A percentile compares a stretch with the other conserved stretches of the same genome.
Evolutionary conservation across 1,140 invertebrate species (phyloP).

Genomic region (Dinoponera quadriceps): DNA sequence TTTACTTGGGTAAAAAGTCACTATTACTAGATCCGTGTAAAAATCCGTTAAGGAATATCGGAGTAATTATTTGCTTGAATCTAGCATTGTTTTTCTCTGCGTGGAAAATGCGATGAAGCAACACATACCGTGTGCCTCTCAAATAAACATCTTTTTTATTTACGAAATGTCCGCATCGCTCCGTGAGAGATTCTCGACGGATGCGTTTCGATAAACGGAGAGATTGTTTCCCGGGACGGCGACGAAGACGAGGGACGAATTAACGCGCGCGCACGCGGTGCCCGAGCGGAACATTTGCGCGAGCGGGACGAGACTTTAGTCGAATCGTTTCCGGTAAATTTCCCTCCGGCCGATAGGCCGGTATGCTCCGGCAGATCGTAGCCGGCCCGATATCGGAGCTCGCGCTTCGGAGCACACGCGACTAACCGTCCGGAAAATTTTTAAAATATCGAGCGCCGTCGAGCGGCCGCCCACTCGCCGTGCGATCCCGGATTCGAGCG

Average conservation of each 20-base stretch:
- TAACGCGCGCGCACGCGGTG: conserved; percentile 33
- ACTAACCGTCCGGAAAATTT: conserved; percentile 59
- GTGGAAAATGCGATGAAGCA: too few relatives aligned
- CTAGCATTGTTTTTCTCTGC: too few relatives aligned
- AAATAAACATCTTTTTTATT: too few relatives aligned
- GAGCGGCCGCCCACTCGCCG: conserved; percentile 30
- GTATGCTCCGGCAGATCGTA: conserved; percentile 60
- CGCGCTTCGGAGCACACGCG: conserved; percentile 59
- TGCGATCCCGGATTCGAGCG: conserved; percentile 26
- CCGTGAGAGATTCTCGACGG: too few relatives aligned
- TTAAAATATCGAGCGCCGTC: conserved; percentile 56
- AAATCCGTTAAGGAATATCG: too few relatives aligned
- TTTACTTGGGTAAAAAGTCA: too few relatives aligned
- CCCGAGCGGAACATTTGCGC: conserved; percentile 18
- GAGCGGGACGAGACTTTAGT: conserved; percentile 47
- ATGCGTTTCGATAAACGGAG: conserved; percentile 13
- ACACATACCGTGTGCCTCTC: too few relatives aligned
- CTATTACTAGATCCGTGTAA: too few relatives aligned
- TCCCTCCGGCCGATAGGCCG: conserved; percentile 54
- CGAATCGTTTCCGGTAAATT: conserved; percentile 61
- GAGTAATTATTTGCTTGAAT: too few relatives aligned
- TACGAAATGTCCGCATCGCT: too few relatives aligned
- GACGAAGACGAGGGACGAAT: conserved; percentile 17
- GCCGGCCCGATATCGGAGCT: conserved; percentile 54
- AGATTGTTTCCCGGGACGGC: conserved; percentile 28